Base-by-base conservation (phyloP, 1,140 invertebrate species). In the Rhynchophorus ferrugineus region DNA sequence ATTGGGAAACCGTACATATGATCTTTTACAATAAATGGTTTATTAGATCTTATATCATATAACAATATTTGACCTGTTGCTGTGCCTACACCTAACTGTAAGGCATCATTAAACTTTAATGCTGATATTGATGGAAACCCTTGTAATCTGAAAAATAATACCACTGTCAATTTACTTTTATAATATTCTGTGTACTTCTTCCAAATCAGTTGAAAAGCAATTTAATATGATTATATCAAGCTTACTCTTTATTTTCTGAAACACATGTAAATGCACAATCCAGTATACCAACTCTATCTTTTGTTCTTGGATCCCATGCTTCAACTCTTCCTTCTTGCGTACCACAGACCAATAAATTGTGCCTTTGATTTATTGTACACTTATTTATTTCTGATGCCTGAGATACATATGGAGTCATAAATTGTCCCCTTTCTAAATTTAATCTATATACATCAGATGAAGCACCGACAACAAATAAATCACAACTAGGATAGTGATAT, bases 1-100 rank as follows among this genome's bases (percentile, higher is more conserved):
- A 99, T 97, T 0, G 95, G 91, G 37, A 91, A 74, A 46, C 85
- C 89, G 73, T 96, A 94, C 74, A 91, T 85, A 61, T 99, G 95
- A 75, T 99, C 94, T 72, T 99, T 98, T 0, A 94, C 74, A 20
- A 86, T 68, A 29, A 89, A 76, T 9, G 96, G 95, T 67, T 89
- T 91, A 59, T 82, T 84, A 3, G 93, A 89, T 55, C 96, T 79
- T 43, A 99, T 84, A 69, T 99, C 96, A 70, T 97, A 99, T 0
- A 99, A 68, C 2, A 98, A 74, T 20, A 98, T 78, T 76, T 98
- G 91, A 0, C 96, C 96, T 38, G 88, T 91, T 1, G 82, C 83
- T 35, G 91, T 96, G 20, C 96, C 96, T 3, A 97, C 91, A 35
- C 82, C 95, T 64, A 98, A 71, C 51, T 83, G 84, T 21, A 98